A percentile compares a stretch with the other conserved stretches of the same genome.
Evolutionary conservation across 1,140 invertebrate genomes (phyloP).

Genomic region (Zaprionus capensis): DNA sequence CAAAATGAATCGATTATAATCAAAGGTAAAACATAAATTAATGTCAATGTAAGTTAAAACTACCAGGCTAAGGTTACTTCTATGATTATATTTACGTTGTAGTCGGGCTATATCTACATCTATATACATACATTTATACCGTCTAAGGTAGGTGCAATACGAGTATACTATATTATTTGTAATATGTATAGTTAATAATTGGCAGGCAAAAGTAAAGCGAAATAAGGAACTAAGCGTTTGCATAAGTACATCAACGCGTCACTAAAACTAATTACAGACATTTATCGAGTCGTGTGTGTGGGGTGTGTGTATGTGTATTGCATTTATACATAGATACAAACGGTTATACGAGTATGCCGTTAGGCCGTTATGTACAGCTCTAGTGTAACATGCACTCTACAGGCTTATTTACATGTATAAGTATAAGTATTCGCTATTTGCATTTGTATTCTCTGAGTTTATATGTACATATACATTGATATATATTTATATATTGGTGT

Average conservation of each 20-base stretch:
- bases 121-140: conserved; percentile 16
- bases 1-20: conserved; percentile 48
- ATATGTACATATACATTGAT: conserved; percentile 11
- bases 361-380: neutral
- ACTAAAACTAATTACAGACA: conserved; percentile 1
- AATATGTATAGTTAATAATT: conserved; percentile 2
- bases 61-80: conserved; percentile 2
- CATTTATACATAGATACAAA: conserved; percentile 10
- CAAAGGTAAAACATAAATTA: conserved; percentile 27
- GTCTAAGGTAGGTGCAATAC: conserved; percentile 2
- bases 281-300: conserved; percentile 10
- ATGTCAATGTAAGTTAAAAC: conserved; percentile 11
- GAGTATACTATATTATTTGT: neutral
- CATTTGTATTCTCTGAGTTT: neutral
- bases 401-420: neutral
- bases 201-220: conserved; percentile 14
- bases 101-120: conserved; percentile 14
- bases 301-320: conserved; percentile 8
- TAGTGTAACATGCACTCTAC: conserved; percentile 12
- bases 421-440: conserved; percentile 6
- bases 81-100: conserved; percentile 2
- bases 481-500: conserved; percentile 8
- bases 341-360: neutral
- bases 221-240: conserved; percentile 20
- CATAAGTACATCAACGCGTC: conserved; percentile 9